A percentile compares a stretch with the other conserved stretches of the same genome.
phyloP scores from a whole-genome alignment of 2,888 invertebrate genomes.

The Dynastes grantii region DNA sequence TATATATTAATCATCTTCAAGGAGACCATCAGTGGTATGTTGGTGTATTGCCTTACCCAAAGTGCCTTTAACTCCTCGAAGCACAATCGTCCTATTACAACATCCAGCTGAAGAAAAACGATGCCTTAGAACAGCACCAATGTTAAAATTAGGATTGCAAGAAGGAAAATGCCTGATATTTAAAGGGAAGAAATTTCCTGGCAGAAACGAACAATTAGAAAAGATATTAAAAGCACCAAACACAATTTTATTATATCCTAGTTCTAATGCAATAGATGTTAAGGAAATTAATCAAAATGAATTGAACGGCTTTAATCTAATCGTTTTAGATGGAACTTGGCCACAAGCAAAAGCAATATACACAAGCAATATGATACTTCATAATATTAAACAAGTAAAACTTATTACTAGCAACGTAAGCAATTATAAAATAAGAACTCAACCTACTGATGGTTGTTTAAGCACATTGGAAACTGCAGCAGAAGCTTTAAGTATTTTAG shows the following conservation, averaged over 20 bases:
- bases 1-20: constrained; percentile 65
- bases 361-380: constrained; percentile 84
- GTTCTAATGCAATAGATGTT: constrained; percentile 81
- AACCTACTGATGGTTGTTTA: constrained; percentile 92
- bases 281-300: constrained; percentile 71
- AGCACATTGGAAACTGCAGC: constrained; percentile 93
- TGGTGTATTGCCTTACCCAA: constrained; percentile 90
- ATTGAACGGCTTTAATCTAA: constrained; percentile 77
- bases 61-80: constrained; percentile 78
- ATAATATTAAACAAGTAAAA: constrained; percentile 86
- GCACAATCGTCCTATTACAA: constrained; percentile 87
- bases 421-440: constrained; percentile 93
- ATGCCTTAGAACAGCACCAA: constrained; percentile 90
- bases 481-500: constrained; percentile 83
- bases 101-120: constrained; percentile 96
- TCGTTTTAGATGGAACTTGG: constrained; percentile 96
- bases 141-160: constrained; percentile 85
- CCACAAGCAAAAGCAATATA: constrained; percentile 95
- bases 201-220: constrained; percentile 74
- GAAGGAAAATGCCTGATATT: constrained; percentile 84
- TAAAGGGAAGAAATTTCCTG: constrained; percentile 90
- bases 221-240: constrained; percentile 78
- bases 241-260: constrained; percentile 87
- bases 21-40: constrained; percentile 89
- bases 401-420: constrained; percentile 82